Base-by-base conservation (phyloP, 2,888 invertebrate genomes). In the Pycnomerus fuliginosus region DNA sequence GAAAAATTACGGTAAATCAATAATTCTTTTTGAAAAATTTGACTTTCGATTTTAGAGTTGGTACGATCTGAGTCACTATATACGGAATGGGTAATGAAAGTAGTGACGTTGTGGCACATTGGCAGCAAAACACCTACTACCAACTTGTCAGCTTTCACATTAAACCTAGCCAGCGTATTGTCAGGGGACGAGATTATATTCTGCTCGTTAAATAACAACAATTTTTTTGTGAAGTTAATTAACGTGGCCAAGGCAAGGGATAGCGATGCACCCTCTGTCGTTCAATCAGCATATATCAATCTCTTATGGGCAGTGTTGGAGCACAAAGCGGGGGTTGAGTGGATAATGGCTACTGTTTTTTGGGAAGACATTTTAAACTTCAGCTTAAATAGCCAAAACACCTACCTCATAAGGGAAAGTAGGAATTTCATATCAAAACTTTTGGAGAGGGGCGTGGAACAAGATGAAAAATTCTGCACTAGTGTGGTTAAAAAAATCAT, bases 331-430 rank as follows among this genome's bases (percentile, higher is more conserved):
- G 88, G 89, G 0, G 65, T 84, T 16, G 70, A 75, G 15, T 88
- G 84, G 82, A 71, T 88, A 2, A 72, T 80, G n/a, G 70, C 78
- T 40, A 74, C 73, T 44, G 80, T 77, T 11, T 68, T 76, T 8
- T 89, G 88, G 87, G 76, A 74, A 44, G 76, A 82, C 54, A 77
- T 86, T 16, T 68, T 87, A 2, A 75, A 75, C 42, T 77, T 82
- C 32, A 82, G 80, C 45, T 78, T 83, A 54, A 74, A 79, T 38
- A 82, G 80, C 64, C 80, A 83, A 46, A 88, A 88, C 0, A 73
- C 88, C 24, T 89, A 87, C 61, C 80, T 88, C 5, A 77, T 82
- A 0, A 76, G 83, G 15, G 83, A 85, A 82, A 80, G 83, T 3
- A 80, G 83, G 38, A 76, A 78, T 43, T 82, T 88, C 56, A 71